A percentile compares a stretch with the other conserved stretches of the same genome.
Evolutionary conservation across 2,888 invertebrate genomes (phyloP).

Genomic region (Tridacna crocea): DNA sequence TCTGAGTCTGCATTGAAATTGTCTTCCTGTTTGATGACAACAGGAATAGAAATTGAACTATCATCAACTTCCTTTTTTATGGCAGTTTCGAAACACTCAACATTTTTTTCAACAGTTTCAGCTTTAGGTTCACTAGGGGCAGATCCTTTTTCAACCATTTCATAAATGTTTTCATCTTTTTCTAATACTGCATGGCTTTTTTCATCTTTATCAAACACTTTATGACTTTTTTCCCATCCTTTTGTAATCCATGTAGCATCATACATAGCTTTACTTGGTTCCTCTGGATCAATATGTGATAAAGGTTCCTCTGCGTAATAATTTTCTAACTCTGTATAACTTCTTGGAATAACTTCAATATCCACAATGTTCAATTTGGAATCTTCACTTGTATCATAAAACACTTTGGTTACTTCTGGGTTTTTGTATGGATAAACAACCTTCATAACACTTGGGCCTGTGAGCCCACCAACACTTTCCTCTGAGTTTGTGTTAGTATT

Average conservation of each 20-base stretch:
- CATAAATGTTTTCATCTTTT: background rate
- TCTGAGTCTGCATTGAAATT: background rate
- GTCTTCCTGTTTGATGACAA: background rate
- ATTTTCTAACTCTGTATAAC: constrained; percentile 64
- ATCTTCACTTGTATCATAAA: constrained; percentile 36
- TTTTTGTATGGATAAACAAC: constrained; percentile 51
- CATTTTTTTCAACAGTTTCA: background rate
- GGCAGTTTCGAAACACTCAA: background rate
- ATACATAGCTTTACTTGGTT: constrained; percentile 52
- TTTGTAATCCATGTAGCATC: constrained; percentile 62
- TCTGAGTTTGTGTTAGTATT: constrained; percentile 19
- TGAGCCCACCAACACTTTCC: background rate
- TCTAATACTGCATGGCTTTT: constrained; percentile 2
- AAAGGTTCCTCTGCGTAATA: constrained; percentile 67
- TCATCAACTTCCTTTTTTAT: constrained; percentile 6
- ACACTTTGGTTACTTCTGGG: constrained; percentile 52
- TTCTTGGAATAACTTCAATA: constrained; percentile 57
- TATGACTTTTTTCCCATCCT: constrained; percentile 60
- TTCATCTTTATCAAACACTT: constrained; percentile 9
- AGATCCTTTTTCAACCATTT: background rate
- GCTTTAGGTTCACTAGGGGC: background rate
- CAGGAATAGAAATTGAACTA: background rate
- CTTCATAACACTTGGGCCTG: constrained; percentile 19
- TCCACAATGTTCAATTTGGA: constrained; percentile 45
- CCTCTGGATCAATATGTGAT: constrained; percentile 56